Conservation (phyloP, 2,797 vertebrate species). For the Gymnothorax javanicus region DNA sequence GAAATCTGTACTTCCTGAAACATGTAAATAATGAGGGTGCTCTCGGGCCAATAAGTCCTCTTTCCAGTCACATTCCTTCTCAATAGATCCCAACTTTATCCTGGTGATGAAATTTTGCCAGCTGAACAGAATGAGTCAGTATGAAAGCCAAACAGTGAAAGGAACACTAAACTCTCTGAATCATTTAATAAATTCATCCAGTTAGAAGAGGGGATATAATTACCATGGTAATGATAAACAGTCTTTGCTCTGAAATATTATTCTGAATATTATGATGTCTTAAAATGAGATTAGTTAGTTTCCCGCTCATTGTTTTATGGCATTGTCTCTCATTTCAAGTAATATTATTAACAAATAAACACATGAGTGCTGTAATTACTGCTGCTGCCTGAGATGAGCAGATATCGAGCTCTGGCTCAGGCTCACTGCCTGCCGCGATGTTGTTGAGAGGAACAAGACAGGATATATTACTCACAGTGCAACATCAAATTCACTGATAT, state of each 20-base stretch:
- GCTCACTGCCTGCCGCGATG: neutral
- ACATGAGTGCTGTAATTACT: neutral
- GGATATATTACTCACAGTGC: neutral
- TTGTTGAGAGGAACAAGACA: neutral
- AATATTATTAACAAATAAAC: neutral
- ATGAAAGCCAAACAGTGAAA: neutral
- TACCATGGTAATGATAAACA: neutral
- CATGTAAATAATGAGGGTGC: neutral
- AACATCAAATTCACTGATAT: neutral
- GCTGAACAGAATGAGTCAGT: neutral
- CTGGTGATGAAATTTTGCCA: neutral
- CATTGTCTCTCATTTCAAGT: neutral
- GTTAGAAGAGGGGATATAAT: neutral
- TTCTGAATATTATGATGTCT: neutral
- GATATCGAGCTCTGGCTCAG: neutral
- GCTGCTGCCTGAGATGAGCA: neutral
- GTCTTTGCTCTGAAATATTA: neutral
- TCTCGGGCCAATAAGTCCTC: neutral
- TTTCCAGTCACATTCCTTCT: neutral
- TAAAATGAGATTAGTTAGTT: neutral
- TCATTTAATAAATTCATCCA: slow-evolving; percentile 5
- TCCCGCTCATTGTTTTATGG: neutral
- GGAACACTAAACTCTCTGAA: neutral
- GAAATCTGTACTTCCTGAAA: neutral
- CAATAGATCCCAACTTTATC: neutral